A percentile compares a stretch with the other conserved stretches of the same genome.
Conservation (phyloP, 2,888 invertebrate species). For the Drosophila rubida region DNA sequence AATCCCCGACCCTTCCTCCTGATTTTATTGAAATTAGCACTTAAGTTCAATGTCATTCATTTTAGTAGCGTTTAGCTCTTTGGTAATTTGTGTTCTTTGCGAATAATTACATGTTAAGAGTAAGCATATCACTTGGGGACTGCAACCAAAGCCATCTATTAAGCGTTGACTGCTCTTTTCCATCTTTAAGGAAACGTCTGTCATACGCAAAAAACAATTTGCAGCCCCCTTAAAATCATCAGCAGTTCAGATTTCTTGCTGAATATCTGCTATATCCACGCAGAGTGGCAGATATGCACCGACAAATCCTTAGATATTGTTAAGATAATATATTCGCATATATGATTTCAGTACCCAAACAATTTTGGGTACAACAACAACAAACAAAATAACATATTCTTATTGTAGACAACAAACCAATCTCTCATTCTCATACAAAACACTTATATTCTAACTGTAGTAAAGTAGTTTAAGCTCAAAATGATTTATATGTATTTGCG, state of each 20-base stretch:
- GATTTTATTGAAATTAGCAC: constrained; percentile 16
- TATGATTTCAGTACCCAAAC: constrained; percentile 29
- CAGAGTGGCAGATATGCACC: constrained; percentile 27
- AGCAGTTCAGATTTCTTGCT: constrained; percentile 40
- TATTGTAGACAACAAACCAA: constrained; percentile 16
- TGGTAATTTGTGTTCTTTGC: constrained; percentile 63
- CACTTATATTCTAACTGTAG: constrained; percentile 19
- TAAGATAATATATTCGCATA: not conserved
- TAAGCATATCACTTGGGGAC: constrained; percentile 15
- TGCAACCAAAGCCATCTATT: constrained; percentile 15
- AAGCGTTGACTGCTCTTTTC: constrained; percentile 20
- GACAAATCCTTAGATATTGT: constrained; percentile 39
- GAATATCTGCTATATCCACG: constrained; percentile 17
- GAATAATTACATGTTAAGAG: constrained; percentile 56
- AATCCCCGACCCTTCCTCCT: constrained; percentile 4
- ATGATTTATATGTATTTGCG: constrained; percentile 37
- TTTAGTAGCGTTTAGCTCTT: constrained; percentile 43
- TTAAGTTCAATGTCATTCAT: constrained; percentile 41
- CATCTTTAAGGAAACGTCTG: constrained; percentile 7
- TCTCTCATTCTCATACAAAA: constrained; percentile 12
- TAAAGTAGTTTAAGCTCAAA: constrained; percentile 38
- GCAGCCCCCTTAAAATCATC: constrained; percentile 5
- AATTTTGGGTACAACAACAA: constrained; percentile 32
- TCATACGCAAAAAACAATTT: constrained; percentile 7
- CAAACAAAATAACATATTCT: constrained; percentile 6